Conservation (phyloP, 2,888 invertebrate species). For the Andrena praecox region DNA sequence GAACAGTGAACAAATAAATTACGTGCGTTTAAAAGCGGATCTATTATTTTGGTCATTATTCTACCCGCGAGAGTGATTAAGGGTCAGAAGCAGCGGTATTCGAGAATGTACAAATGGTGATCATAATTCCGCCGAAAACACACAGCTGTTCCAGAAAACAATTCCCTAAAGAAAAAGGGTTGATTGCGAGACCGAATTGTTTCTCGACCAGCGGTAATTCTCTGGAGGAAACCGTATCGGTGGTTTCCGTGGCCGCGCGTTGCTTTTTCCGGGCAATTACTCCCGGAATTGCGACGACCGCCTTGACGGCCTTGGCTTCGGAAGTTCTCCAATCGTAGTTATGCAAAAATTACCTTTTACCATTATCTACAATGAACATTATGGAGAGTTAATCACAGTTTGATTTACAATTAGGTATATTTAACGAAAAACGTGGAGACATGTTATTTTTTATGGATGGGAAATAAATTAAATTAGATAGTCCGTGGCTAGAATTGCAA, state of each 20-base stretch:
- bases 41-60: too few species aligned
- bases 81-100: not conserved
- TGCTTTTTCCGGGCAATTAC: conserved; percentile 70
- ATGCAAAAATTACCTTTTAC: not conserved
- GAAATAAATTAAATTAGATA: too few species aligned
- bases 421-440: not conserved
- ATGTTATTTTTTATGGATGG: not conserved
- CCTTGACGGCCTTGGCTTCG: conserved; percentile 26
- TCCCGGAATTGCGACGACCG: conserved; percentile 56
- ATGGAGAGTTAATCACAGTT: not conserved
- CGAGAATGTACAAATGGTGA: not conserved
- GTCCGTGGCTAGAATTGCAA: too few species aligned
- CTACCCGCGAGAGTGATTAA: not conserved
- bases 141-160: not conserved
- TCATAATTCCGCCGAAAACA: not conserved
- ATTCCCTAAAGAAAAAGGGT: not conserved
- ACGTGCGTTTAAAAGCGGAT: too few species aligned
- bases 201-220: conserved; percentile 6
- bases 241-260: conserved; percentile 58
- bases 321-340: not conserved
- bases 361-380: not conserved
- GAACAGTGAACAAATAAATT: too few species aligned
- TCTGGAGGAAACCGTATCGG: conserved; percentile 34
- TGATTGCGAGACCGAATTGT: conserved; percentile 1
- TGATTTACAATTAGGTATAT: not conserved